Conservation (phyloP, 1,140 invertebrate species). For the Nephila pilipes region DNA sequence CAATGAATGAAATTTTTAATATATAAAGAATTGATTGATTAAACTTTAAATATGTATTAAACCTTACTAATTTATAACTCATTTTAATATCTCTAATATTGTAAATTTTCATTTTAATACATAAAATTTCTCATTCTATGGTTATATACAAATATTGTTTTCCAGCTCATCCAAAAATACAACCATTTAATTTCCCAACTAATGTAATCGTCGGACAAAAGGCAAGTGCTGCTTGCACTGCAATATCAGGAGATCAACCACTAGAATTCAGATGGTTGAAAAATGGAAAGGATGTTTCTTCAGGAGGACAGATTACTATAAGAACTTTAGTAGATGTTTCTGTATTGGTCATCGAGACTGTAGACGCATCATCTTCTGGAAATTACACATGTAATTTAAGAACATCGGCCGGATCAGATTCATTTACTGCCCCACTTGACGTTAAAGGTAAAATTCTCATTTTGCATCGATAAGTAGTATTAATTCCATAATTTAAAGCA, state of each 20-base stretch:
- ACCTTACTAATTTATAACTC: no score
- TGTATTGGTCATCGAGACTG: constrained; percentile 48
- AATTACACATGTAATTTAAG: constrained; percentile 79
- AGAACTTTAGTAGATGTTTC: constrained; percentile 54
- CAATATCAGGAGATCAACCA: constrained; percentile 57
- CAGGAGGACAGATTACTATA: constrained; percentile 17
- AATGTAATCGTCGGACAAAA: constrained; percentile 68
- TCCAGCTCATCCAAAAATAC: constrained; percentile 61
- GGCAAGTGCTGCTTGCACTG: constrained; percentile 62
- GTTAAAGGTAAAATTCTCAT: constrained; percentile 75
- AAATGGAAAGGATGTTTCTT: constrained; percentile 64
- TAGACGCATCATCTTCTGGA: constrained; percentile 77
- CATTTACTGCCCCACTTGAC: constrained; percentile 68
- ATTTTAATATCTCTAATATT: no score
- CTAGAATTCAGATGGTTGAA: constrained; percentile 70
- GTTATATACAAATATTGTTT: not conserved
- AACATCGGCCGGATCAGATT: constrained; percentile 79
- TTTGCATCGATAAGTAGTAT: no score
- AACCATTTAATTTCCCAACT: constrained; percentile 68
- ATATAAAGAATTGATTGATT: no score
- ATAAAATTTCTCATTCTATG: no score
- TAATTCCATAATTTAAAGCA: no score
- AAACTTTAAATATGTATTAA: no score
- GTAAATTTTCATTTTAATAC: no score
- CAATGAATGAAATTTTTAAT: no score